Evolutionary conservation across 2,888 invertebrate species (phyloP).

Genomic region (Amphipyra berbera): DNA sequence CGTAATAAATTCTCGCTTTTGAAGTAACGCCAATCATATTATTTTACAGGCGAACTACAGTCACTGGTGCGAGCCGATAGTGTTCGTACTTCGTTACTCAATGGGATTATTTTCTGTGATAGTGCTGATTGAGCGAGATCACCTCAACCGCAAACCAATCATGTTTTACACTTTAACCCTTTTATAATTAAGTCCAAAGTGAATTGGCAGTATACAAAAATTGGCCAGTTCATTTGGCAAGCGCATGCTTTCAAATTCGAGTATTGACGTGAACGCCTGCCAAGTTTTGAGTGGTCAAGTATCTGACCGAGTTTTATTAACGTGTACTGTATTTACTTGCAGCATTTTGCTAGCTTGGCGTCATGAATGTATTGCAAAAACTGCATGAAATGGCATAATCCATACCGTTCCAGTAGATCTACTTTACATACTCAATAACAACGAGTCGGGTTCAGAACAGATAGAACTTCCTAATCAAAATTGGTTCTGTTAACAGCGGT

Average conservation of each 20-base stretch:
- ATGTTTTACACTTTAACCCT: conserved; percentile 26
- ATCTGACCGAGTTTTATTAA: conserved; percentile 58
- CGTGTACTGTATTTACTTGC: conserved; percentile 43
- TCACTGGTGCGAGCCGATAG: conserved; percentile 58
- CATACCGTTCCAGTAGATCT: too few relatives aligned
- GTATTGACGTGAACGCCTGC: conserved; percentile 64
- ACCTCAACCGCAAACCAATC: conserved; percentile 35
- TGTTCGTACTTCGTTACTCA: conserved; percentile 52
- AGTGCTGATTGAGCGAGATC: conserved; percentile 49
- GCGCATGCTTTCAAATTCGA: conserved; percentile 61
- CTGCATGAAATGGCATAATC: conserved; percentile 13
- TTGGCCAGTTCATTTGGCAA: conserved; percentile 69
- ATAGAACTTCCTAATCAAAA: too few relatives aligned
- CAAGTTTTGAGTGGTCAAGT: conserved; percentile 65
- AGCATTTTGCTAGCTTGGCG: conserved; percentile 17
- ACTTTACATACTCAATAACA: too few relatives aligned
- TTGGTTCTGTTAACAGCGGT: too few relatives aligned
- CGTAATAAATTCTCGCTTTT: conserved; percentile 76
- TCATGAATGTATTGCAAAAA: conserved; percentile 3
- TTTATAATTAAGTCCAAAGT: conserved; percentile 57
- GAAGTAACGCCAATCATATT: conserved; percentile 67
- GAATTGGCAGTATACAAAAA: conserved; percentile 51
- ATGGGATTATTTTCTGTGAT: conserved; percentile 59
- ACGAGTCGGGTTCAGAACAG: too few relatives aligned
- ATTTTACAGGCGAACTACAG: conserved; percentile 59